Percentiles rank a stretch among this genome's conserved stretches.
Conservation (phyloP, 2,888 invertebrate species). For the Holacanthella duospinosa region DNA sequence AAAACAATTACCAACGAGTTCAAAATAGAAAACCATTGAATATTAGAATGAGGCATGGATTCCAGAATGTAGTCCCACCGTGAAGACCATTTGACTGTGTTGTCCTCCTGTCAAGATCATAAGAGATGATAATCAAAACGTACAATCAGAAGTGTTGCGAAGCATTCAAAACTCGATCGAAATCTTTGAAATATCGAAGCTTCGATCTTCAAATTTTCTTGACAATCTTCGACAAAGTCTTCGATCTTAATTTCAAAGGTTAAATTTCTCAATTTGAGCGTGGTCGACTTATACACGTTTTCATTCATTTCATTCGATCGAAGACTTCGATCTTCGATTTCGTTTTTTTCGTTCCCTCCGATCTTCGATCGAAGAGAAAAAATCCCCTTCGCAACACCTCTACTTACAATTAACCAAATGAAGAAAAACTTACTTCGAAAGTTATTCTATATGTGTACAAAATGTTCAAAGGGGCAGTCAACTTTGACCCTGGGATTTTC, state of each 20-base stretch:
- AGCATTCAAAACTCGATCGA: conserved; percentile 9
- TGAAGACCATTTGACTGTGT: conserved; percentile 56
- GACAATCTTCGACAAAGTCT: too few species aligned
- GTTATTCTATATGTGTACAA: conserved; percentile 78
- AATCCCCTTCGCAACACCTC: too few species aligned
- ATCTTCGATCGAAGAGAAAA: too few species aligned
- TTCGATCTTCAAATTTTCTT: too few species aligned
- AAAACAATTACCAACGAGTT: conserved; percentile 94
- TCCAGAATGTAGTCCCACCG: conserved; percentile 99
- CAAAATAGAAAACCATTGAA: conserved; percentile 97
- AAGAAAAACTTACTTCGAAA: conserved; percentile 51
- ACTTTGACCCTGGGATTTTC: conserved; percentile 53
- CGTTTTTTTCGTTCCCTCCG: too few species aligned
- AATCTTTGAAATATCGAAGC: too few species aligned
- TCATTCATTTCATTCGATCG: background rate
- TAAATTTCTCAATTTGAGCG: too few species aligned
- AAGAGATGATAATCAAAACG: background rate
- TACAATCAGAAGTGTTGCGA: too few species aligned
- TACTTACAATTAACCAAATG: too few species aligned
- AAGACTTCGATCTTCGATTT: too few species aligned
- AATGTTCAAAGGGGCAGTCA: conserved; percentile 48
- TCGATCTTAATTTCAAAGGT: too few species aligned
- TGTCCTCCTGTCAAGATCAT: conserved; percentile 12
- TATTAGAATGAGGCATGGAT: conserved; percentile 96
- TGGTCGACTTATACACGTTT: too few species aligned